Evolutionary conservation across 2,797 vertebrate genomes (phyloP), one percentile per base, ranked within the genome.

Genomic region (Diplodus puntazzo): DNA sequence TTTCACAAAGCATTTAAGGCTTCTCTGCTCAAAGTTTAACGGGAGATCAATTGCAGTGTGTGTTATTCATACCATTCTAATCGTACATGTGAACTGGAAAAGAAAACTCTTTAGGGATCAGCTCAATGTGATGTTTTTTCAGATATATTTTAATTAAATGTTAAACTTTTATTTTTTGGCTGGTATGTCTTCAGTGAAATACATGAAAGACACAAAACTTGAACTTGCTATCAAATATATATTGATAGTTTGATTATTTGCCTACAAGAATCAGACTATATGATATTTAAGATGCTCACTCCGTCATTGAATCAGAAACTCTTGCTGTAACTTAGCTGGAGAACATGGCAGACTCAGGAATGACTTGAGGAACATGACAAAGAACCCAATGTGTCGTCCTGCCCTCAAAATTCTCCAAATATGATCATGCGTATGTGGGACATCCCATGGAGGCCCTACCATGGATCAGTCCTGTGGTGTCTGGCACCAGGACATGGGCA

Each of bases 61-160:
- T 48, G 39, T 60, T 21, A 58, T 48, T 73, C 2, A 69, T 8
- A 64, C 18, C 23, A 21, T 11, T 76, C 43, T 77, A 42, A 60
- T 64, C 21, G 43, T 39, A 70, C 27, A n/a, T 34, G 25, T 52
- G 45, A n/a, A 23, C 12, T n/a, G 53, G 16, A 58, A 14, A 21
- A 13, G 8, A 52, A 65, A 61, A 59, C 50, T 54, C 50, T 48
- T 3, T 8, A 54, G 34, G 25, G 8, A 9, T 21, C 13, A 43
- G 21, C 39, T 23, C 0, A 25, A 12, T 50, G 46, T 17, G 30
- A 77, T 11, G 42, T n/a, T 23, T 49, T 49, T 6, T 18, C 0
- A 55, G 25, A 4, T 8, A 11, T 16, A 39, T 57, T 68, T 17
- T 52, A 2, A 12, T 52, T 13, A n/a, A 57, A 52, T 57, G 16